phyloP scores from a whole-genome alignment of 2,113 vertebrate species.

The Anoplopoma fimbria region DNA sequence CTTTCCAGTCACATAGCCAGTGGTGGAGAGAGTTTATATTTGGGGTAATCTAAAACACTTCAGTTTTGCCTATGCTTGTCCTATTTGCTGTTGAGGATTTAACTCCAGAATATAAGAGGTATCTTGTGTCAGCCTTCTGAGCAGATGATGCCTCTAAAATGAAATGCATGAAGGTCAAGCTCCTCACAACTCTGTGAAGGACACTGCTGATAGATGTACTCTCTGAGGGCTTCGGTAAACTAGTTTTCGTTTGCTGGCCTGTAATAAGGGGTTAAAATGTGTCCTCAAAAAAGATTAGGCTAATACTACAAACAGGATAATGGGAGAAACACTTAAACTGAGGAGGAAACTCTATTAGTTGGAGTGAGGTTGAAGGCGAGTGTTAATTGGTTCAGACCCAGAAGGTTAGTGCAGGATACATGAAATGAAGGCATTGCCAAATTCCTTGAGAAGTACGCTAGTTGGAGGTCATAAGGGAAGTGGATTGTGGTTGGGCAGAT shows the following conservation, averaged over 20 bases:
- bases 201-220: constrained; percentile 19
- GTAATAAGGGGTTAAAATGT: constrained; percentile 53
- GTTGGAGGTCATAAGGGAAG: background rate
- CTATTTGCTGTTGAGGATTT: constrained; percentile 9
- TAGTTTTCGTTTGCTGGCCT: constrained; percentile 30
- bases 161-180: constrained; percentile 26
- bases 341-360: constrained; percentile 12
- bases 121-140: background rate
- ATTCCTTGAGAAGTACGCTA: constrained; percentile 14
- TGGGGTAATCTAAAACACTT: background rate
- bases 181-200: constrained; percentile 33
- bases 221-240: constrained; percentile 12
- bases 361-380: constrained; percentile 34
- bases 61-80: background rate
- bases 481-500: background rate
- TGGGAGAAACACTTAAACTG: constrained; percentile 33
- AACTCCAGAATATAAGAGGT: background rate
- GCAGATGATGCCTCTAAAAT: constrained; percentile 35
- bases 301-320: constrained; percentile 55
- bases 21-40: background rate
- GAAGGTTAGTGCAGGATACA: constrained; percentile 42
- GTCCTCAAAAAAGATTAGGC: constrained; percentile 25
- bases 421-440: constrained; percentile 29
- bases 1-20: background rate
- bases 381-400: constrained; percentile 41